Conservation (phyloP, 2,888 invertebrate genomes). For the Diarsia brunnea region DNA sequence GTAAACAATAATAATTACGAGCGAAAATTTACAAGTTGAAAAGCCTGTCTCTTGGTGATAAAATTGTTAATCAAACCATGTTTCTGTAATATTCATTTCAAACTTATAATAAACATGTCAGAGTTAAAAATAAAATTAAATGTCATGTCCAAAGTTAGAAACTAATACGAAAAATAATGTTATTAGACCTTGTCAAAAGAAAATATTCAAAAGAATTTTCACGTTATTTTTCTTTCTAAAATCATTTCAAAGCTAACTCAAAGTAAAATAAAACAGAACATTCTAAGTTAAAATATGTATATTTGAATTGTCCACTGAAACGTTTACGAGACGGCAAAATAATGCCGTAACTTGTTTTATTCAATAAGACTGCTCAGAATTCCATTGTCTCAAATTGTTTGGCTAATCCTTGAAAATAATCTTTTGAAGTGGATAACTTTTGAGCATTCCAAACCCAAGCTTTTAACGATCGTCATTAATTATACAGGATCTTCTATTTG, state of each 20-base stretch:
- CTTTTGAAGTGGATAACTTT: slow-evolving; percentile 17
- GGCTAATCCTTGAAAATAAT: slow-evolving; percentile 27
- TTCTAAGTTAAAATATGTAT: slow-evolving; percentile 23
- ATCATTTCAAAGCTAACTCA: slow-evolving; percentile 12
- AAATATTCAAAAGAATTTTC: background rate
- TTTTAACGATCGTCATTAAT: slow-evolving; percentile 8
- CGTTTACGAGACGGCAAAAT: slow-evolving; percentile 4
- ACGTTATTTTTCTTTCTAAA: slow-evolving; percentile 1
- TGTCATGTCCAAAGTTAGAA: background rate
- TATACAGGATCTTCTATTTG: slow-evolving; percentile 10
- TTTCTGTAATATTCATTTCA: background rate
- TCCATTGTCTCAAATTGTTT: slow-evolving; percentile 44
- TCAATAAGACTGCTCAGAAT: slow-evolving; percentile 19
- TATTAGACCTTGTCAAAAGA: slow-evolving; percentile 1
- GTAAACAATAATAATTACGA: slow-evolving; percentile 1
- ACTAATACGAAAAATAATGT: background rate
- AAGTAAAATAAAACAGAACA: slow-evolving; percentile 28
- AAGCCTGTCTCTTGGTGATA: slow-evolving; percentile 14
- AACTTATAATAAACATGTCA: slow-evolving; percentile 4
- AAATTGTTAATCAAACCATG: background rate
- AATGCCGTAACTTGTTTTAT: slow-evolving; percentile 25
- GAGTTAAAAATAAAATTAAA: background rate
- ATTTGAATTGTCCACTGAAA: slow-evolving; percentile 25
- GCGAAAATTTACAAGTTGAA: background rate
- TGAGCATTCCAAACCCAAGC: background rate